A percentile compares a stretch with the other conserved stretches of the same genome.
Conservation (phyloP, 1,140 invertebrate species). For the Plectrocnemia conspersa region DNA sequence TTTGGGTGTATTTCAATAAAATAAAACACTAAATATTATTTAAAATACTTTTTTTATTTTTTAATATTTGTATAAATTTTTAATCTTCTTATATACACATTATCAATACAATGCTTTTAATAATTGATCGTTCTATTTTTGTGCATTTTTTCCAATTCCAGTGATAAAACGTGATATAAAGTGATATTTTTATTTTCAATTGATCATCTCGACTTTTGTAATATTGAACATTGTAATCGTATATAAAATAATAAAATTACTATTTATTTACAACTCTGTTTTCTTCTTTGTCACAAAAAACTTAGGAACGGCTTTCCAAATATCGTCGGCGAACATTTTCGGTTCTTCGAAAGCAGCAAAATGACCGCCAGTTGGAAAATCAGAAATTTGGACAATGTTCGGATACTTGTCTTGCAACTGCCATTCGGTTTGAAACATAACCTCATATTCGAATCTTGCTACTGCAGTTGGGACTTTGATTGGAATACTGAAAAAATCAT, state of each 20-base stretch:
- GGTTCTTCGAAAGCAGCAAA: conserved; percentile 75
- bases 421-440: conserved; percentile 48
- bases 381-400: conserved; percentile 55
- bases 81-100: no score
- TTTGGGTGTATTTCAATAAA: no score
- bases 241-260: conserved; percentile 2
- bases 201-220: neutral
- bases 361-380: conserved; percentile 63
- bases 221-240: neutral
- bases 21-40: no score
- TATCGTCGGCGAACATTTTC: conserved; percentile 57
- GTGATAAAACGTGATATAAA: neutral
- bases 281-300: conserved; percentile 4
- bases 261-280: conserved; percentile 4
- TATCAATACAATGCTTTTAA: no score
- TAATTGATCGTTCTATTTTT: no score
- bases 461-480: conserved; percentile 55
- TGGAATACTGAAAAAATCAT: conserved; percentile 39
- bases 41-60: no score
- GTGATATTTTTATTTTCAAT: neutral
- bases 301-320: conserved; percentile 16
- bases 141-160: no score
- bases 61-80: no score
- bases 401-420: conserved; percentile 49
- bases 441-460: conserved; percentile 56